These are phyloP conservation scores for Apamea anceps DNA, from an alignment of 2,888 invertebrate species.

Conservation along the genomic window DNA sequence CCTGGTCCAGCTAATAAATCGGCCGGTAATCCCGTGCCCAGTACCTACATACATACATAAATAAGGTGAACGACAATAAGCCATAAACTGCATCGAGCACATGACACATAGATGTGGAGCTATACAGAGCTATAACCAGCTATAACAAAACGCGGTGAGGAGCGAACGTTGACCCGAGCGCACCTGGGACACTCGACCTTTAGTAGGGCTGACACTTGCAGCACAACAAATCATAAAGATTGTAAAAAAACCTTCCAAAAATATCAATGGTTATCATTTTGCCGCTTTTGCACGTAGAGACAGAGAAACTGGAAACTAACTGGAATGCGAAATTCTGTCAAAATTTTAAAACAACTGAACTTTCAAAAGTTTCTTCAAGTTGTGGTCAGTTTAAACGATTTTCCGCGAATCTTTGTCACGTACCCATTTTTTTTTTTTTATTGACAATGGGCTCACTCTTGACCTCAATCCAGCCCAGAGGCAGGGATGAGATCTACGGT, in stretches of 20 bases:
- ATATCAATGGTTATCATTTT: not conserved
- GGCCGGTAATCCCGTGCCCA: constrained; percentile 14
- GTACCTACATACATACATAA: constrained; percentile 11
- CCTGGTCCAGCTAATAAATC: constrained; percentile 7
- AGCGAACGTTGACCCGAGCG: constrained; percentile 68
- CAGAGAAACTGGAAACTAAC: not conserved
- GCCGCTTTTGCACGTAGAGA: not conserved
- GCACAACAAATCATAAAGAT: not conserved
- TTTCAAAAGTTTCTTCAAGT: not conserved
- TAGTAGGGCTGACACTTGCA: constrained; percentile 67
- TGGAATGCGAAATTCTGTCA: not conserved
- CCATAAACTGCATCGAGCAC: constrained; percentile 47
- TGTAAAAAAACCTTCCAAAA: not conserved
- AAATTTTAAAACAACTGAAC: not conserved
- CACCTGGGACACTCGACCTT: constrained; percentile 75
- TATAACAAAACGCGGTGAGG: constrained; percentile 51
- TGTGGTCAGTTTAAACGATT: not conserved
- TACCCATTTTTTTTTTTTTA: too few relatives aligned
- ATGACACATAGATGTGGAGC: constrained; percentile 21
- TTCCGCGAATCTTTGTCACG: not conserved
- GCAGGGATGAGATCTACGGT: too few relatives aligned
- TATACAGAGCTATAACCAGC: constrained; percentile 26
- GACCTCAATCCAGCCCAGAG: too few relatives aligned
- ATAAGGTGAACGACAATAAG: constrained; percentile 30
- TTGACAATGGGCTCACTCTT: too few relatives aligned